phyloP scores from a whole-genome alignment of 2,797 vertebrate species.

The Stomatorhinus walkeri region DNA sequence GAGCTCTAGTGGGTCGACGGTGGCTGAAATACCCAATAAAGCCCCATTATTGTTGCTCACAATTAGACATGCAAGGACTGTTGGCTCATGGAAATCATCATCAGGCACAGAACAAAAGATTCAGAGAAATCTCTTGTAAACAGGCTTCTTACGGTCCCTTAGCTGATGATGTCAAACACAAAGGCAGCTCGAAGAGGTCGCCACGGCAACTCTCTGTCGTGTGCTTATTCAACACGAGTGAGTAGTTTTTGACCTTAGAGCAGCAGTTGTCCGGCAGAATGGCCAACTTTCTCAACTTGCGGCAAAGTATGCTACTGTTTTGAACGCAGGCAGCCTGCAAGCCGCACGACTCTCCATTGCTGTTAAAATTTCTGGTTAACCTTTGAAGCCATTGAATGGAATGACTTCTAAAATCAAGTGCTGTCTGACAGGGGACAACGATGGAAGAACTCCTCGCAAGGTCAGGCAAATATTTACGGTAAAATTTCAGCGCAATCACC shows the following conservation, averaged over 20 bases:
- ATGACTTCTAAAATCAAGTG: neutral
- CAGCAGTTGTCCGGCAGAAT: constrained; percentile 44
- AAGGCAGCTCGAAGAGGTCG: constrained; percentile 53
- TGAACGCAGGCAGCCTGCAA: neutral
- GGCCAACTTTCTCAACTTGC: constrained; percentile 40
- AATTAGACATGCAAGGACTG: constrained; percentile 3
- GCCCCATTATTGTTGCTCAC: neutral
- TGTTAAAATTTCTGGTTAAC: neutral
- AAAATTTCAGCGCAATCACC: neutral
- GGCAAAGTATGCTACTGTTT: constrained; percentile 19
- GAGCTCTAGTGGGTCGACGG: neutral
- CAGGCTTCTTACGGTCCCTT: constrained; percentile 41
- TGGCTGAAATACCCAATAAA: constrained; percentile 2
- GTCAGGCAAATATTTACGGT: neutral
- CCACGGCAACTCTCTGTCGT: constrained; percentile 53
- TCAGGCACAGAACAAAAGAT: constrained; percentile 26
- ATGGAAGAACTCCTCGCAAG: neutral
- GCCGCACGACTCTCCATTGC: neutral
- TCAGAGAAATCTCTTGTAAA: constrained; percentile 45
- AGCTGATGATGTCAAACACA: constrained; percentile 53
- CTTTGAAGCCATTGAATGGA: neutral
- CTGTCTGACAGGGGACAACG: constrained; percentile 22
- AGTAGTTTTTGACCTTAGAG: constrained; percentile 43
- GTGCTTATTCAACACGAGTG: constrained; percentile 37
- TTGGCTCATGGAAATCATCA: constrained; percentile 9